Percentiles rank a stretch among this genome's conserved stretches.
Evolutionary conservation across 2,888 invertebrate genomes (phyloP).

Genomic region (Neoitamus cyanurus): DNA sequence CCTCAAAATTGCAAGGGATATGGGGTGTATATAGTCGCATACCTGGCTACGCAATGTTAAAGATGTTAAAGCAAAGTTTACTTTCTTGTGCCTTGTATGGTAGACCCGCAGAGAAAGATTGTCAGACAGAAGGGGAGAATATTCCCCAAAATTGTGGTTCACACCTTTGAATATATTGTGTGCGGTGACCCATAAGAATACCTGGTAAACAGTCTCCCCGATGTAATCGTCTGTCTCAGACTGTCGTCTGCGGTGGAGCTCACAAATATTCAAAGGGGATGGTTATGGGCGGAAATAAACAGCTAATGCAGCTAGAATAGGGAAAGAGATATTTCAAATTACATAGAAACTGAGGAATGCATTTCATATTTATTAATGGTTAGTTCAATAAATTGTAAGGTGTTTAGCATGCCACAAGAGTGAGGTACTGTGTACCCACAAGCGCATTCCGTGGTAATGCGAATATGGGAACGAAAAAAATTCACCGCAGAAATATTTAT

Average conservation of each 20-base stretch:
- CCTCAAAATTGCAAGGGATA: not conserved
- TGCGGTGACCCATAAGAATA: too few species aligned
- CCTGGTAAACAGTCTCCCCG: not conserved
- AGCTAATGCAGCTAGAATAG: not conserved
- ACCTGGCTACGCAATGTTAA: not conserved
- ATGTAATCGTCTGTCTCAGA: not conserved
- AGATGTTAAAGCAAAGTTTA: not conserved
- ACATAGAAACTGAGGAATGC: not conserved
- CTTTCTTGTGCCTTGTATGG: too few species aligned
- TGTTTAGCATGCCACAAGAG: too few species aligned
- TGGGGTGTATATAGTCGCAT: not conserved
- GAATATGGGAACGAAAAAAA: not conserved
- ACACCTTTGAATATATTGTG: too few species aligned
- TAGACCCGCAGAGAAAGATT: too few species aligned
- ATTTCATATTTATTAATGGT: not conserved
- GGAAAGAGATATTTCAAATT: not conserved
- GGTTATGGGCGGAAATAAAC: not conserved
- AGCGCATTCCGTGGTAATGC: not conserved
- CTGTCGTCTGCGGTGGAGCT: not conserved
- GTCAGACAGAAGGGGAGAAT: too few species aligned
- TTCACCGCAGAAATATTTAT: not conserved
- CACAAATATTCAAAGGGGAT: not conserved
- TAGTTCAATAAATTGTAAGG: too few species aligned
- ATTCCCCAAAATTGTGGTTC: not conserved
- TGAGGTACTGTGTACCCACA: too few species aligned